Base-by-base conservation (phyloP, 2,113 vertebrate species). In the Erpornis zantholeuca region DNA sequence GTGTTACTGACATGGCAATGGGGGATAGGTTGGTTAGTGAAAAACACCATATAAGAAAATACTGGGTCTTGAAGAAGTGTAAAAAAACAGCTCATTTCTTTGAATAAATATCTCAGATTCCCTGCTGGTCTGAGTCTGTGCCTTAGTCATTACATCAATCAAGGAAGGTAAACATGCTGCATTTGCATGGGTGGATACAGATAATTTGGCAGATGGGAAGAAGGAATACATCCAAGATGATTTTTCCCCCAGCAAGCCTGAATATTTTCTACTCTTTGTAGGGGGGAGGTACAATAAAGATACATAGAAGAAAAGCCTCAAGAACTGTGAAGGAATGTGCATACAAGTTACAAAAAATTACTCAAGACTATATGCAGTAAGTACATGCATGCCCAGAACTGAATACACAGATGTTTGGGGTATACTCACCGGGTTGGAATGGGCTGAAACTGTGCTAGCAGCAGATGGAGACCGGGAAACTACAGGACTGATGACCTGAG, bases 401-500 rank as follows among this genome's bases (percentile, higher is more conserved):
- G 18, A 92, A 94, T 38, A 86, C 11, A 77, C 1, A 86, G 19
- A 77, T 4, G 3, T 72, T 7, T 71, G 59, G 22, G 25, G 23
- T 77, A 49, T 78, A 96, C 98, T 97, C 92, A 99, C 99, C 44
- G 98, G 98, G 60, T 98, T 99, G 42, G 99, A 99, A 96, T 98
- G 98, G 87, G 99, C 99, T 27, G 99, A 99, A 88, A 99, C 65
- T 19, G 99, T 99, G 75, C 99, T 99, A 86, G 99, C 99, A 47
- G 98, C 99, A 72, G 99, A 99, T 14, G 99, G 99, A 36, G 99
- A 99, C 29, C 99, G 98, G 56, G 99, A 99, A 92, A 99, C 98
- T 15, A 97, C 96, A 7, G 99, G 99, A 86, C 98, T 99, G 92
- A 98, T 83, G n/a, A 99, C 97, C 85, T 98, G 98, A 79, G 98